Percentiles rank a stretch among this genome's conserved stretches.
These are phyloP conservation scores for Diaphora mendica DNA, from an alignment of 2,888 invertebrate genomes.

Conservation along the genomic window DNA sequence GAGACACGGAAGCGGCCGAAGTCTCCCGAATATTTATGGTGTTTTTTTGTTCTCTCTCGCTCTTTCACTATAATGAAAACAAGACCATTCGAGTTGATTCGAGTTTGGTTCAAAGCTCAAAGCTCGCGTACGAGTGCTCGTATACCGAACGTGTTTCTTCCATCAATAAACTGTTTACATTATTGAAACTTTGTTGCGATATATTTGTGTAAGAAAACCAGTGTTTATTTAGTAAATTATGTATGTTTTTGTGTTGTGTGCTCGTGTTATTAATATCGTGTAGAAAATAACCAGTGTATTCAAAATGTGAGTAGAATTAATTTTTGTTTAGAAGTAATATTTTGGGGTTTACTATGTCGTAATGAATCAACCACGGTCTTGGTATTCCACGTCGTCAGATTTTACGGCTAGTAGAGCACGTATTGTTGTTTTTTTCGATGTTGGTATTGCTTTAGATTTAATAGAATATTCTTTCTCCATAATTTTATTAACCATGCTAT, in stretches of 20 bases:
- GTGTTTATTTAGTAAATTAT: constrained; percentile 53
- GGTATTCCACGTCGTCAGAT: constrained; percentile 12
- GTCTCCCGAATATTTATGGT: constrained; percentile 76
- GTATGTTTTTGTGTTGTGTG: constrained; percentile 50
- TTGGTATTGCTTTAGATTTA: constrained; percentile 27
- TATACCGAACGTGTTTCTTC: constrained; percentile 50
- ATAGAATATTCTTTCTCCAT: neutral
- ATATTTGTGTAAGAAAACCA: constrained; percentile 65
- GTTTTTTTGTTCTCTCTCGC: constrained; percentile 73
- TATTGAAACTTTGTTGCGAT: constrained; percentile 69
- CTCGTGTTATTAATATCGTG: constrained; percentile 54
- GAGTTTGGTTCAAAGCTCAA: constrained; percentile 58
- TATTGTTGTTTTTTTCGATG: constrained; percentile 23
- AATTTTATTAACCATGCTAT: neutral
- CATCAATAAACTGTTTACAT: constrained; percentile 59
- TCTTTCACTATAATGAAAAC: constrained; percentile 76
- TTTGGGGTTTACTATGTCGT: constrained; percentile 21
- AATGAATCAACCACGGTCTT: constrained; percentile 7
- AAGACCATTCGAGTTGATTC: constrained; percentile 51
- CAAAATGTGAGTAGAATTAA: constrained; percentile 56
- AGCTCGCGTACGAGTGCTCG: constrained; percentile 60
- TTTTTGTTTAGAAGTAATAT: constrained; percentile 19
- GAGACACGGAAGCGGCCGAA: constrained; percentile 72
- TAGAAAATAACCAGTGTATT: constrained; percentile 51
- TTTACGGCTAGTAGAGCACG: constrained; percentile 20